phyloP scores from a whole-genome alignment of 2,888 invertebrate species.

The Corbicula japonica region DNA sequence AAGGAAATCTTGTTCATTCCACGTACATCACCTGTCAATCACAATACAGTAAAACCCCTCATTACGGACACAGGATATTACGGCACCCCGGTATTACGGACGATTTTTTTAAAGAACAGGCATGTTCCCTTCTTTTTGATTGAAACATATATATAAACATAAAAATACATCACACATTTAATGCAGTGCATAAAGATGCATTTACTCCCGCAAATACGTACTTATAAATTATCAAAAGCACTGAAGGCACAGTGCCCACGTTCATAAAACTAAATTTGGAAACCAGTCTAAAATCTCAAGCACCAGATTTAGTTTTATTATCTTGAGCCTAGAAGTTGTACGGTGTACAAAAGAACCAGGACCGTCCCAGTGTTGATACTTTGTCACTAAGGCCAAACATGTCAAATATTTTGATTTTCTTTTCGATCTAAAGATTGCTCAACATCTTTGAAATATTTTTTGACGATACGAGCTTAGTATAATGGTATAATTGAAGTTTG shows the following conservation, averaged over 20 bases:
- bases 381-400: background rate
- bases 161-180: background rate
- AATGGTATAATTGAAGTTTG: background rate
- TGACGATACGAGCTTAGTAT: background rate
- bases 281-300: too few relatives aligned
- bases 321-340: too few relatives aligned
- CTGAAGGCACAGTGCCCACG: too few relatives aligned
- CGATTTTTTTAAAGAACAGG: background rate
- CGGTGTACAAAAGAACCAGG: background rate
- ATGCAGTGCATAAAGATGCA: background rate
- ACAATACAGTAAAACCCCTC: too few relatives aligned
- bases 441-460: background rate
- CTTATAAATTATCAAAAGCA: too few relatives aligned
- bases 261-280: too few relatives aligned
- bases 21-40: conserved; percentile 4
- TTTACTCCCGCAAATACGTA: too few relatives aligned
- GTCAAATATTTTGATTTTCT: background rate
- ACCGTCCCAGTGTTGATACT: background rate
- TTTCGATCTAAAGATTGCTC: background rate
- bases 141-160: background rate
- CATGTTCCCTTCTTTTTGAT: background rate
- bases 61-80: too few relatives aligned
- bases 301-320: too few relatives aligned
- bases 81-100: too few relatives aligned
- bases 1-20: conserved; percentile 16